Base-by-base conservation (phyloP, 2,888 invertebrate species). In the Rugalucina vietnamica region DNA sequence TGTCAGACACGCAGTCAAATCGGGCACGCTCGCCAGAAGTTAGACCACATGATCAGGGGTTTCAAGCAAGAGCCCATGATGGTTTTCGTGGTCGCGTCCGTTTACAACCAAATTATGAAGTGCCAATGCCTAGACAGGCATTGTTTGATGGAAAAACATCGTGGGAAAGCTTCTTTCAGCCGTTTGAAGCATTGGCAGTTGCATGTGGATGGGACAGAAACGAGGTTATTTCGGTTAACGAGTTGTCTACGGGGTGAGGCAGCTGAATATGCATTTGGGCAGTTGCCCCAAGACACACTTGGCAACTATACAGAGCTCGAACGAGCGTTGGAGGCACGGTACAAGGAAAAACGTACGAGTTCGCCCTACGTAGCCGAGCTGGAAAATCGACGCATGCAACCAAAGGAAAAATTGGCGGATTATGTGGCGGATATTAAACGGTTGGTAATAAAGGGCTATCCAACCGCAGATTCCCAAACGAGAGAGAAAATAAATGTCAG, bases 401-500 rank as follows among this genome's bases (percentile, higher is more conserved):
- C 39, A 49, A 76, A 72, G 18, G 87, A 87, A 50, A 79, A 82
- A 54, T 12, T 84, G 37, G 57, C 84, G 21, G 84, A 87, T 29
- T 87, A 82, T 81, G 76, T 77, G 1, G 43, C 84, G 14, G 87
- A 87, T 43, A 84, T 84, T 36, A 77, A 50, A 54, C 36, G 32
- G 14, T 69, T 84, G 8, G 84, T 84, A 10, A 57, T 81, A 18
- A 84, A 81, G 36, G 71, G 84, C 27, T 78, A 77, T 21, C 81
- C 81, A 10, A 80, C 84, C 21, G 84, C 84, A 1, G 77, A 87
- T 71, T 39, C 24, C 5, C 24, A 24, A 24, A 87, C 85, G 10
- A 72, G 80, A n/a, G 87, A 85, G 39, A 80, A 80, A 27, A 85
- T 87, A 8, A 76, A 70, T 37, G 29, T 87, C 21, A 60, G 85